Evolutionary conservation across 2,797 vertebrate species (phyloP), one percentile per base, ranked within the genome.

Genomic region (Lates japonicus): DNA sequence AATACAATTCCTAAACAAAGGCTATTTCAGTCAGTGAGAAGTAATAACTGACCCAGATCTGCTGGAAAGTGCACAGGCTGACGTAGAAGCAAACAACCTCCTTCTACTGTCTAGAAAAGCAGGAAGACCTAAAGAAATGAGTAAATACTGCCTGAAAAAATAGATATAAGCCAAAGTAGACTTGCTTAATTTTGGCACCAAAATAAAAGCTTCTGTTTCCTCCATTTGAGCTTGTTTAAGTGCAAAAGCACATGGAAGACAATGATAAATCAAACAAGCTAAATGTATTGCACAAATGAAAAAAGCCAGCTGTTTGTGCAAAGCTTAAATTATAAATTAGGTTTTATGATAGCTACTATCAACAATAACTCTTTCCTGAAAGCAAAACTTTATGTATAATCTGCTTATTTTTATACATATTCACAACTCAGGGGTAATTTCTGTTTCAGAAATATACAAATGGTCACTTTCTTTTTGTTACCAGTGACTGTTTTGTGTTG

Each of bases 361-460:
- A 52, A 67, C 54, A 55, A 55, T 3, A 69, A 49, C 60, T 73
- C 62, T 52, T 42, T 80, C 78, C 70, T 77, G 72, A 80, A 79
- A 78, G 37, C 74, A 46, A 41, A 3, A 46, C 25, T 42, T 20
- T 2, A 55, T 51, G 51, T 58, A 84, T 76, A 60, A 74, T 79
- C 70, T 74, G 41, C 14, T 87, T 90, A 85, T 74, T 22, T 64
- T 29, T 68, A 74, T 48, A 83, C 69, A 87, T 66, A 94, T 94
- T 95, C 91, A 96, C 91, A 96, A 91, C 91, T 94, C 90, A 19
- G 92, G 92, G n/a, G 92, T 90, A 60, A 78, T 88, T 90, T 89
- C 84, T 81, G 82, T 37, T 54, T 76, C 31, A 74, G 41, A 82
- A 61, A 70, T 39, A 22, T 39, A 78, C 37, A 69, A 72, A 94